Percentiles rank a stretch among this genome's conserved stretches.
Evolutionary conservation across 2,888 invertebrate genomes (phyloP).

Genomic region (Strigamia transsilvanica): DNA sequence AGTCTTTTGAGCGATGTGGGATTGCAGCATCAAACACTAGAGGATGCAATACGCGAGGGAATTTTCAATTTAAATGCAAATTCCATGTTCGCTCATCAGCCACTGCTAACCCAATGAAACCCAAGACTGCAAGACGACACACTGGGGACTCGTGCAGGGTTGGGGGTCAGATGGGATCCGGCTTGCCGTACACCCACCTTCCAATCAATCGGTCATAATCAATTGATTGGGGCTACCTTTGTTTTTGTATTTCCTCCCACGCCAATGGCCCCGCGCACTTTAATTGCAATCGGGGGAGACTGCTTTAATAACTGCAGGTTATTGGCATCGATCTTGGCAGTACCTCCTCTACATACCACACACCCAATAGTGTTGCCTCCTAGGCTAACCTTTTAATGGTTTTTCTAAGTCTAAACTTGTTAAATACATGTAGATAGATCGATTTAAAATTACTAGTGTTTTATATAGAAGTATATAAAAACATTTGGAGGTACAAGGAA

Average conservation of each 20-base stretch:
- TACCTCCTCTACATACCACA: not conserved
- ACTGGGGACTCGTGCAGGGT: slow-evolving; percentile 31
- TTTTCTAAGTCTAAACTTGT: not conserved
- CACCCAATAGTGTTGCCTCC: not conserved
- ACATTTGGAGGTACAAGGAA: too few relatives aligned
- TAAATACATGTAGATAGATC: too few relatives aligned
- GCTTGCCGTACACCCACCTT: not conserved
- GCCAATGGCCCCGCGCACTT: slow-evolving; percentile 4
- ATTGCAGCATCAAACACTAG: slow-evolving; percentile 32
- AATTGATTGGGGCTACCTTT: not conserved
- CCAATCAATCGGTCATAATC: slow-evolving; percentile 7
- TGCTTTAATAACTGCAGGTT: slow-evolving; percentile 20
- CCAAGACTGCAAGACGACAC: slow-evolving; percentile 33
- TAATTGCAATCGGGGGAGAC: not conserved
- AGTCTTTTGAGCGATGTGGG: slow-evolving; percentile 16
- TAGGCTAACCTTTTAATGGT: not conserved
- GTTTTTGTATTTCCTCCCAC: not conserved
- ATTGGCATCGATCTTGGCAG: slow-evolving; percentile 26
- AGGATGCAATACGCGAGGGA: slow-evolving; percentile 41
- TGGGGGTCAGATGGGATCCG: slow-evolving; percentile 16
- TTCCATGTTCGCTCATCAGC: slow-evolving; percentile 49
- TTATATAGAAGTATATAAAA: too few relatives aligned
- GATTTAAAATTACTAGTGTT: too few relatives aligned
- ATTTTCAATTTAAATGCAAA: slow-evolving; percentile 51
- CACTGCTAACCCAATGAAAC: slow-evolving; percentile 37